Evolutionary conservation across 2,113 vertebrate genomes (phyloP).

Genomic region (Oreochromis niloticus): DNA sequence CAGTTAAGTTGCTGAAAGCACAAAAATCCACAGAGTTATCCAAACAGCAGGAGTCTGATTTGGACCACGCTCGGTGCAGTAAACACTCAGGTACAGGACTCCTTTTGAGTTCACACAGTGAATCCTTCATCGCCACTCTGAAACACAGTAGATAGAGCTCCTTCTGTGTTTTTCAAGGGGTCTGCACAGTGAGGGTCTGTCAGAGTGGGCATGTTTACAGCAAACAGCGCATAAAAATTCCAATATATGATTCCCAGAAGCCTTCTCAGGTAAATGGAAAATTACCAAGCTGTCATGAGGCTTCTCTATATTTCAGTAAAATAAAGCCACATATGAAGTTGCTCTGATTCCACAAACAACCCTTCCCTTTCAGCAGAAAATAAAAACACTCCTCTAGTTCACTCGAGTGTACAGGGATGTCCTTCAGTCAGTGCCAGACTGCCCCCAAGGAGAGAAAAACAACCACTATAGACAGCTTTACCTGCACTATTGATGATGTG

Average conservation of each 20-base stretch:
- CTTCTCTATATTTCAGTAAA: not conserved
- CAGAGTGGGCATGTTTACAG: constrained; percentile 50
- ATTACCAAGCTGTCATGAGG: not conserved
- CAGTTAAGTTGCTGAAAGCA: constrained; percentile 30
- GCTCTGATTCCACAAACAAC: not conserved
- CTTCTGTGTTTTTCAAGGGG: constrained; percentile 24
- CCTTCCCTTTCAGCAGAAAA: not conserved
- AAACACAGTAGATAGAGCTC: constrained; percentile 27
- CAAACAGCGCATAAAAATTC: constrained; percentile 21
- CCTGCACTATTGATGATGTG: not conserved
- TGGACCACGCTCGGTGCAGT: not conserved
- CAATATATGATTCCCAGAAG: constrained; percentile 11
- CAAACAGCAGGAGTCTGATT: constrained; percentile 19
- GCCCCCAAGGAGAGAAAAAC: not conserved
- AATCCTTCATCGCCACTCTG: constrained; percentile 41
- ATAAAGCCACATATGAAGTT: constrained; percentile 1
- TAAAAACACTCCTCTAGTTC: not conserved
- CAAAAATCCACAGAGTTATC: constrained; percentile 23
- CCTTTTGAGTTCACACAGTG: constrained; percentile 61
- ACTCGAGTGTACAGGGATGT: not conserved
- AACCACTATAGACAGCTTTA: not conserved
- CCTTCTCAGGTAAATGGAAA: constrained; percentile 25
- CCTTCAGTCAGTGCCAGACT: constrained; percentile 25
- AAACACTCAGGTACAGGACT: constrained; percentile 60
- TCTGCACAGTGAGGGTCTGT: constrained; percentile 37